Base-by-base conservation (phyloP, 1,140 invertebrate species). In the Temnothorax curvispinosus region DNA sequence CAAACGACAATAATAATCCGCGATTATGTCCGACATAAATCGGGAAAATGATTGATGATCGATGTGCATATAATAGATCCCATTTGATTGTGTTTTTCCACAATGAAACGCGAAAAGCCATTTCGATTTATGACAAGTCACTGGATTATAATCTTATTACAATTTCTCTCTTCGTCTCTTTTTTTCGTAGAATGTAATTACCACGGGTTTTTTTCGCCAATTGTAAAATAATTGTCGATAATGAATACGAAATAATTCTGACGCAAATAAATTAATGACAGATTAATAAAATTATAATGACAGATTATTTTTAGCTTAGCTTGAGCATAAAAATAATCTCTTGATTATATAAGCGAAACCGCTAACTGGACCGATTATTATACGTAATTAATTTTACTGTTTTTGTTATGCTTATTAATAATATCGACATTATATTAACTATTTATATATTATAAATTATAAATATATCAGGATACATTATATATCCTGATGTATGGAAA, bases 21-120 rank as follows among this genome's bases (percentile, higher is more conserved):
- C 15, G 21, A 78, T 76, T 85, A 44, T 18, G 8, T 44, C 8
- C 54, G 32, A 9, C 54, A 27, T 15, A 64, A 85, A 77, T 47
- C 15, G 18, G 21, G 13, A 82, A 27, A 84, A 84, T 75, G 54
- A 81, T 81, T 71, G 18, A 84, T 62, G 80, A 60, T 72, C 41
- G 27, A 84, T 35, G 27, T 47, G 8, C 41, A 60, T 62, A 60
- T 72, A 58, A 82, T 60, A 38, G 18, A 35, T 58, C n/a, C n/a
- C 50, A 58, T 13, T 81, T 0, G 27, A 69, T 52, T 64, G 9
- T 64, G 9, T 47, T 35, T 71, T 71, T 71, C 38, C 21, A 2
- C n/a, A 35, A 38, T 52, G 8, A 54, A 21, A 38, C 8, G 13
- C 13, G 52, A 47, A 47, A 32, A 35, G 1, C 5, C 3, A 47